phyloP scores from a whole-genome alignment of 2,888 invertebrate species.

The Atherix ibis region DNA sequence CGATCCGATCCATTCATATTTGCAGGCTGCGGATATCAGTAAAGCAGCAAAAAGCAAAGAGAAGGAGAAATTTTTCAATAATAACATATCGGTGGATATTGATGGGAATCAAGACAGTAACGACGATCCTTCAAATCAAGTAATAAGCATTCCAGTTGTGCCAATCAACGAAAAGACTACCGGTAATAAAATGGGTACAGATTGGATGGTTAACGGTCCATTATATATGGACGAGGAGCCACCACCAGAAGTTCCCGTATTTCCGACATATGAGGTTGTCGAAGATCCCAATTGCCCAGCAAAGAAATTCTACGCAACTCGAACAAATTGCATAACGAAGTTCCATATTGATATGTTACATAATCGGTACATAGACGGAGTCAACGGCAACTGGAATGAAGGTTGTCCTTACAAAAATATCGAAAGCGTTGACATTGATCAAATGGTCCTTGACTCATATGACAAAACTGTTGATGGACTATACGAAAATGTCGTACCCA shows the following conservation, averaged over 20 bases:
- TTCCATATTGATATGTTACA: slow-evolving; percentile 40
- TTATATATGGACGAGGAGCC: no score
- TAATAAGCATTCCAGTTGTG: slow-evolving; percentile 1
- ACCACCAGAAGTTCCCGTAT: slow-evolving; percentile 1
- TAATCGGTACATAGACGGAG: slow-evolving; percentile 38
- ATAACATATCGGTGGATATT: slow-evolving; percentile 5
- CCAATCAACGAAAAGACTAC: not conserved
- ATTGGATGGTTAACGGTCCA: no score
- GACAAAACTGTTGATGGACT: slow-evolving; percentile 8
- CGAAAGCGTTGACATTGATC: not conserved
- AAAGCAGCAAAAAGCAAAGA: slow-evolving; percentile 1
- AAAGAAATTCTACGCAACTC: slow-evolving; percentile 21
- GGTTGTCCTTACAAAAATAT: slow-evolving; percentile 12
- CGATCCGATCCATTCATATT: slow-evolving; percentile 23
- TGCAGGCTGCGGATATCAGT: slow-evolving; percentile 14
- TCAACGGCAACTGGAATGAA: slow-evolving; percentile 41
- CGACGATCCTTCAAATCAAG: not conserved
- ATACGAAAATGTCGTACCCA: slow-evolving; percentile 24
- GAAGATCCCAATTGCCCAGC: slow-evolving; percentile 26
- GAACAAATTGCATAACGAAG: slow-evolving; percentile 26
- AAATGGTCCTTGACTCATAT: no score
- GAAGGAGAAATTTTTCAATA: not conserved
- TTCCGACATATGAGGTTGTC: slow-evolving; percentile 17
- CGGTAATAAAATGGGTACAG: not conserved
- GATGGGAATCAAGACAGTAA: not conserved